Percentiles rank a stretch among this genome's conserved stretches.
phyloP scores from a whole-genome alignment of 2,113 vertebrate species.

The Pedetes capensis region DNA sequence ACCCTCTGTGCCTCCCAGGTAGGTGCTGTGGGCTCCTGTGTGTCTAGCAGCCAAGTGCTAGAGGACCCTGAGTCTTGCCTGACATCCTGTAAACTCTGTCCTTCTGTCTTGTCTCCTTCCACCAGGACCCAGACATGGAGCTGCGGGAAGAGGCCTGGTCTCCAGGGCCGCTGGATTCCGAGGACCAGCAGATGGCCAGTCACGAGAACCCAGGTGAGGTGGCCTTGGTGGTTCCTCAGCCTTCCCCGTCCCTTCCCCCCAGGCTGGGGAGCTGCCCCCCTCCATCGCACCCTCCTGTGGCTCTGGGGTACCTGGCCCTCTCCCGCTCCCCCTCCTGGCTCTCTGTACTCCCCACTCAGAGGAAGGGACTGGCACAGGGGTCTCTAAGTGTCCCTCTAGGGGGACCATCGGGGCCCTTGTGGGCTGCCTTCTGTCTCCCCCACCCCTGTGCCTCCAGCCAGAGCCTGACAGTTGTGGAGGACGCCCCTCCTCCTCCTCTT shows the following conservation, averaged over 20 bases:
- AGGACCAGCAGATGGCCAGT: conserved; percentile 79
- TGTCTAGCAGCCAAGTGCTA: too few species aligned
- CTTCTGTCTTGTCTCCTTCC: neutral
- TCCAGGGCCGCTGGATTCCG: conserved; percentile 75
- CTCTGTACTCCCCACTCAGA: neutral
- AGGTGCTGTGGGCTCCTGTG: fast-evolving
- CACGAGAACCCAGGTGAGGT: conserved; percentile 77
- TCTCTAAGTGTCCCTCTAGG: neutral
- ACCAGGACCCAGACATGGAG: conserved; percentile 69
- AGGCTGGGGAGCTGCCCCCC: neutral
- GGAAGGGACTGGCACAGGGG: neutral
- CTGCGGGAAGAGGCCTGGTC: conserved; percentile 77
- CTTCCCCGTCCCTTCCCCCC: neutral
- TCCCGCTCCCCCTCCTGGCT: neutral
- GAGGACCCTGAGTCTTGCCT: fast-evolving
- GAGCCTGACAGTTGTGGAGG: neutral
- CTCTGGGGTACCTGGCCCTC: neutral
- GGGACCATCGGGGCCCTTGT: neutral
- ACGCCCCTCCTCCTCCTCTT: too few species aligned
- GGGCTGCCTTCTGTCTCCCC: neutral
- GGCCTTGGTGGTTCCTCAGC: neutral
- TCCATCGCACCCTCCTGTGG: fast-evolving
- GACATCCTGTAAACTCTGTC: neutral
- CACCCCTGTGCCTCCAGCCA: too few species aligned
- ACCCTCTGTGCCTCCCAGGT: fast-evolving